Conservation (phyloP, 2,113 vertebrate genomes). For the Notothenia rossii region DNA sequence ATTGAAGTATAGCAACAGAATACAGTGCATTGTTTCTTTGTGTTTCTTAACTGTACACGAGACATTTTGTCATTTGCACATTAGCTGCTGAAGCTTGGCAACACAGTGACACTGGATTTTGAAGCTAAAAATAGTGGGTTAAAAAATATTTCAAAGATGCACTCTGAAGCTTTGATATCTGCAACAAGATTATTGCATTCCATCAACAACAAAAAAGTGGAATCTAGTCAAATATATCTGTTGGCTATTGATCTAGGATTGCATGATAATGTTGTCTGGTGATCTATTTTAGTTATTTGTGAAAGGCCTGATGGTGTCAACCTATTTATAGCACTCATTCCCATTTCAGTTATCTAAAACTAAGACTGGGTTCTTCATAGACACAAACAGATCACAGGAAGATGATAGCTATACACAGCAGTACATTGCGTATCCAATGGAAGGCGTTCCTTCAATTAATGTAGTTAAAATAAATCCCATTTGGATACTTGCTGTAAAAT, state of each 20-base stretch:
- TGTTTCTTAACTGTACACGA: neutral
- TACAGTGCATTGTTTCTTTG: neutral
- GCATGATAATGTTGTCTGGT: neutral
- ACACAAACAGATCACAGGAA: neutral
- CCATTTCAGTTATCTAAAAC: neutral
- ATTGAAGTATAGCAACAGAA: neutral
- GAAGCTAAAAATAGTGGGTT: slow-evolving; percentile 17
- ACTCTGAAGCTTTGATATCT: slow-evolving; percentile 4
- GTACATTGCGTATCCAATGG: neutral
- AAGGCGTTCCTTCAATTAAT: slow-evolving; percentile 10
- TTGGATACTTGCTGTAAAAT: slow-evolving; percentile 19
- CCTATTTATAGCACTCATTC: slow-evolving; percentile 21
- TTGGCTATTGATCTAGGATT: slow-evolving; percentile 26
- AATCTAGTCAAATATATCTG: slow-evolving; percentile 3
- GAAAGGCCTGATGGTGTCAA: neutral
- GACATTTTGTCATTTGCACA: neutral
- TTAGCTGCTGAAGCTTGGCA: neutral
- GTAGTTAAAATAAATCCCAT: slow-evolving; percentile 46
- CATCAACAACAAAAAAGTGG: neutral
- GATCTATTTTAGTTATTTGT: slow-evolving; percentile 28
- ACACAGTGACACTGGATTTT: neutral
- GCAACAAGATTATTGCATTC: neutral
- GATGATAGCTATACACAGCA: slow-evolving; percentile 2
- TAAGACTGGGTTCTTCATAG: neutral
- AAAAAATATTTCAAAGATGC: neutral